Conservation (phyloP, 2,113 vertebrate genomes). For the Eulemur rufifrons region DNA sequence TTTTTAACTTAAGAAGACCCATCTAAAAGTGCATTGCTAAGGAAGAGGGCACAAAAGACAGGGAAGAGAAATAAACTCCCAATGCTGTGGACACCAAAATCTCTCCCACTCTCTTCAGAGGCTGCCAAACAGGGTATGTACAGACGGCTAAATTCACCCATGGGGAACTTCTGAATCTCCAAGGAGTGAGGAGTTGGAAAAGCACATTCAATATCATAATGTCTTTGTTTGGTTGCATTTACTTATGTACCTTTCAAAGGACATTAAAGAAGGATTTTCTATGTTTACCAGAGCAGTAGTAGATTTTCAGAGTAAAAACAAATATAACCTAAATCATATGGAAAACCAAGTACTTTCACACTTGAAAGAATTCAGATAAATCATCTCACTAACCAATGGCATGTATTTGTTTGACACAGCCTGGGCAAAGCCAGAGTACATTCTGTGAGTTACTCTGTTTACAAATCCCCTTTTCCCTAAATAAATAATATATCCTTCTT, state of each 20-base stretch:
- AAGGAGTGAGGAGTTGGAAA: background rate
- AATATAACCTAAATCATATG: background rate
- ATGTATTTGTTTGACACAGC: background rate
- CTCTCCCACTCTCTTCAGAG: background rate
- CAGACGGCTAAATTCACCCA: background rate
- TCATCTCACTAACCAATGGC: background rate
- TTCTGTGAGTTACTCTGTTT: background rate
- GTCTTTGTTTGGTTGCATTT: background rate
- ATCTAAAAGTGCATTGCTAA: background rate
- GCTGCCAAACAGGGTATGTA: fast-evolving
- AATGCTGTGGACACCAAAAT: background rate
- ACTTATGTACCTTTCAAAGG: background rate
- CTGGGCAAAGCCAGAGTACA: background rate
- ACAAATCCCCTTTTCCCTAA: background rate
- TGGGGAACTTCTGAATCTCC: background rate
- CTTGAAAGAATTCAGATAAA: background rate
- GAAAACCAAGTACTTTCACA: background rate
- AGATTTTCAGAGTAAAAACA: background rate
- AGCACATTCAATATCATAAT: background rate
- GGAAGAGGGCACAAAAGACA: background rate
- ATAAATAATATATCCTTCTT: background rate
- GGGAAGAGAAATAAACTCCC: background rate
- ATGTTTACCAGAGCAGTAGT: background rate
- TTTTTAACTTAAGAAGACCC: background rate
- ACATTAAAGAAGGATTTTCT: background rate